Percentiles rank a stretch among this genome's conserved stretches.
phyloP scores from a whole-genome alignment of 2,797 vertebrate genomes.

The Chloroceryle amazona region DNA sequence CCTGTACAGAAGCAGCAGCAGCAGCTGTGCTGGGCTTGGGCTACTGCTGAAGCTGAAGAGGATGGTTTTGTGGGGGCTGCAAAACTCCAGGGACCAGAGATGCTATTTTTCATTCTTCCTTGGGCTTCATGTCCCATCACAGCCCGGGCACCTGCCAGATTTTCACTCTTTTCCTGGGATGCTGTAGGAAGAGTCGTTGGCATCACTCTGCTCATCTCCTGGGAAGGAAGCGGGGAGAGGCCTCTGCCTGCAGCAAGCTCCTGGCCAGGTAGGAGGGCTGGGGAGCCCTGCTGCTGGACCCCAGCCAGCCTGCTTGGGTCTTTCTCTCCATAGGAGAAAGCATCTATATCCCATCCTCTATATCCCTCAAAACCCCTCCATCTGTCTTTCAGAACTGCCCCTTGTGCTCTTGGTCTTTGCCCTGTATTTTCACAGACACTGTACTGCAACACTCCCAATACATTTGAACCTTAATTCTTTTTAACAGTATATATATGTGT shows the following conservation, averaged over 20 bases:
- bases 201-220: rapidly evolving
- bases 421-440: neutral
- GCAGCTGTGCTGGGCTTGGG: rapidly evolving
- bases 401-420: neutral
- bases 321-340: neutral
- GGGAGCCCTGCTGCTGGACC: neutral
- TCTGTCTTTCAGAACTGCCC: neutral
- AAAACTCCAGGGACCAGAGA: neutral
- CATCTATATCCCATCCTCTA: neutral
- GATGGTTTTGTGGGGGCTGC: neutral
- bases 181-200: neutral
- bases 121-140: neutral
- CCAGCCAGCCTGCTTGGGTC: neutral
- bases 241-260: neutral
- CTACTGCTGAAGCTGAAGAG: neutral
- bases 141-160: rapidly evolving
- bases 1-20: neutral
- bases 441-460: neutral
- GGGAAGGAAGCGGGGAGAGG: neutral
- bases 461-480: neutral
- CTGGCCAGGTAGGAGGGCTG: neutral
- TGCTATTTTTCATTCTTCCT: neutral
- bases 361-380: neutral
- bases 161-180: neutral
- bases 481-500: neutral